Conservation (phyloP, 2,113 vertebrate genomes). For the Orycteropus afer region DNA sequence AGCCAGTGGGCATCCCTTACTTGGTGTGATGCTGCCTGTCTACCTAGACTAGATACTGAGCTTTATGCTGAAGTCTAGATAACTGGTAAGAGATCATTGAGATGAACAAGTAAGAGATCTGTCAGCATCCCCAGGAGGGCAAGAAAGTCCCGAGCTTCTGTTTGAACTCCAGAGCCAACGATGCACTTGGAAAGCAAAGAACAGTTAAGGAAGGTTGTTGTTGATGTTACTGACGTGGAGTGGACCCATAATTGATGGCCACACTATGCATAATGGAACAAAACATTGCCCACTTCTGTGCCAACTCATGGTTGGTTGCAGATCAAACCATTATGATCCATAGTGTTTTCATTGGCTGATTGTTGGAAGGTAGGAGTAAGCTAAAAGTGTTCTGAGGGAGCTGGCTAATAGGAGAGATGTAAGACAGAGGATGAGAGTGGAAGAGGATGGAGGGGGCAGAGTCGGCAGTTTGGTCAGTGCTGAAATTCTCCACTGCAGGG, state of each 20-base stretch:
- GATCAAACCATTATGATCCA: neutral
- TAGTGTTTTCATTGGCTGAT: neutral
- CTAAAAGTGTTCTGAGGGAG: neutral
- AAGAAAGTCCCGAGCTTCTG: neutral
- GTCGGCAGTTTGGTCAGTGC: too few species aligned
- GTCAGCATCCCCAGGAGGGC: neutral
- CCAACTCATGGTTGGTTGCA: neutral
- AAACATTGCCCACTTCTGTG: neutral
- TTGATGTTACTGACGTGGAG: too few species aligned
- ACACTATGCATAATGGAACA: neutral
- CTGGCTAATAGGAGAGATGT: neutral
- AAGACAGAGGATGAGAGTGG: too few species aligned
- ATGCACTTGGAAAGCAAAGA: neutral
- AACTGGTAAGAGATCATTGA: neutral
- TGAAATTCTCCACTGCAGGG: neutral
- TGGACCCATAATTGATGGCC: neutral
- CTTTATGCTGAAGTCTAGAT: neutral
- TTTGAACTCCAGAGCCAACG: neutral
- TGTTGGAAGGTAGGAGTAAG: too few species aligned
- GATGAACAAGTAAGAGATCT: neutral
- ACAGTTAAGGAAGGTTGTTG: neutral
- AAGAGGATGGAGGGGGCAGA: rapidly evolving
- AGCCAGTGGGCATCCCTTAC: rapidly evolving
- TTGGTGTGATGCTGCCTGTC: neutral
- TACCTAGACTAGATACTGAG: neutral